Base-by-base conservation (phyloP, 30 jellyfish, hydroid and myxozoan species). In the Turritopsis dohrnii region DNA sequence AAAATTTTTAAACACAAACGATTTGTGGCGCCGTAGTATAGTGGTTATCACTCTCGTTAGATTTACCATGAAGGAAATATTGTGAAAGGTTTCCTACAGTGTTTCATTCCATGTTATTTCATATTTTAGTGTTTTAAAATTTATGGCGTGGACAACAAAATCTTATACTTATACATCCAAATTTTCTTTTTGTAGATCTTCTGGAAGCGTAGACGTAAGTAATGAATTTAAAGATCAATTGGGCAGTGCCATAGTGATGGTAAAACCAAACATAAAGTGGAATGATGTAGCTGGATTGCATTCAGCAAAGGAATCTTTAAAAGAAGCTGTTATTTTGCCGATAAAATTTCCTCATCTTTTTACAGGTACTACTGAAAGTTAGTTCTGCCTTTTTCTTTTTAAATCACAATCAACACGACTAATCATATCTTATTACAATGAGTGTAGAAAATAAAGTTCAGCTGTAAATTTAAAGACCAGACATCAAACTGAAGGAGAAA, bases 281-380 rank as follows among this genome's bases (percentile, higher is more conserved):
- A 73, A 85, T 79, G 99, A 95, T 82, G 97, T 95, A 54, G 99
- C 99, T 29, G 99, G 99, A 52, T 79, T 95, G 17, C 96, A 90
- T 54, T 94, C 99, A 21, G 99, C 99, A 1, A 95, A 95, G 71
- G 97, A 95, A 79, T 96, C 99, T 16, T 83, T 95, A 79, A 89
- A 95, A 74, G 99, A 95, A 54, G 99, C 99, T 23, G 99, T 89
- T 29, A 95, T 95, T 72, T 66, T 95, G 24, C 99, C 99, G 18
- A 90, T 89, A 52, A 95, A 95, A 76, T 95, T 95, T 81, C 99
- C 99, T 22, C 97, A 95, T 84, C 89, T 95, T 8, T 95, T 95
- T 84, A 90, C 90, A 71, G 99, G 99, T 94, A 85, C 1, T 21
- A 22, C 19, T 23, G 21, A n/a, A n/a, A n/a, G n/a, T n/a, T n/a